Base-by-base conservation (phyloP, 2,113 vertebrate genomes). In the Callionymus lyra region DNA sequence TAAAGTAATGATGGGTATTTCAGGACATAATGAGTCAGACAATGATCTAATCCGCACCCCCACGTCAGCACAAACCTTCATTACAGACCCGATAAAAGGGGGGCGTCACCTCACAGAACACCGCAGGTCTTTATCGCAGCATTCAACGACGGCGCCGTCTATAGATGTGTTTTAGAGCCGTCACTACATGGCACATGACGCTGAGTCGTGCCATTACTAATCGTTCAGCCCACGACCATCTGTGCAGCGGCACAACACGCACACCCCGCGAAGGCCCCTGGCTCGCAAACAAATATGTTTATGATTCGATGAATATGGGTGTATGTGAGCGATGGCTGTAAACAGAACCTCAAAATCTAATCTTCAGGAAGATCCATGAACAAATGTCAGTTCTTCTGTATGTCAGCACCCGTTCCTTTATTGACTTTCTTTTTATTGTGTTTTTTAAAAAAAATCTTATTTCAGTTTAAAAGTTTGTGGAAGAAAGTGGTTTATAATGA, bases 211-310 rank as follows among this genome's bases (percentile, higher is more conserved):
- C 65, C 70, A 62, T 70, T 72, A 73, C 44, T 53, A 42, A 43
- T 50, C 49, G 49, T n/a, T 65, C 69, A 68, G 60, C 75, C 69
- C 67, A 72, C 69, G 44, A 34, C 68, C 64, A 71, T 73, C 72
- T 73, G 65, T 52, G 53, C 56, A 46, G 37, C 52, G 58, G 27
- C 67, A 49, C 44, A 53, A 27, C 59, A 53, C 65, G n/a, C 41
- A 45, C n/a, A 69, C 37, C 31, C 19, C 5, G 40, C 11, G 16
- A 48, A 39, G 38, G 47, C 44, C 43, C 44, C 52, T 32, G 16
- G 35, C 40, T 57, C 41, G 14, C 54, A 38, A 62, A 56, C 57
- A 64, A 56, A 60, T 39, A 59, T 45, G 47, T 56, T 47, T 16
- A 47, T 39, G 39, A 17, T 50, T 16, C 34, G 47, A n/a, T 46